Conservation (phyloP, 2,113 vertebrate genomes). For the Cinclus cinclus region DNA sequence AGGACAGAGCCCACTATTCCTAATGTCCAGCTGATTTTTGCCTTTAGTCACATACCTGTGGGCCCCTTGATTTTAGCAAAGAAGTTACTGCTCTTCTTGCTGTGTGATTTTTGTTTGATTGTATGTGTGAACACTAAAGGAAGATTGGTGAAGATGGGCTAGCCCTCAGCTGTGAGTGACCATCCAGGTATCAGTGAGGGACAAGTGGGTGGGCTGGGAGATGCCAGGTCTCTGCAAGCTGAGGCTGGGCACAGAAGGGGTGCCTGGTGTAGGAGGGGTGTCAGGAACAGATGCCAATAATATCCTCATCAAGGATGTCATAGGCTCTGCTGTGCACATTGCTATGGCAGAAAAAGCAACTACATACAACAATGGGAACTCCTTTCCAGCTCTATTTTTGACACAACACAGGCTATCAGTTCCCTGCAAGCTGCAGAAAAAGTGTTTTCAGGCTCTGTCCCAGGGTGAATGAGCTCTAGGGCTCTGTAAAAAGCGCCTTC, state of each 20-base stretch:
- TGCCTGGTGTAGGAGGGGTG: accelerated
- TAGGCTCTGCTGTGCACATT: neutral
- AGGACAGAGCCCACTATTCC: neutral
- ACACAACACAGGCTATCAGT: neutral
- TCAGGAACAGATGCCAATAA: neutral
- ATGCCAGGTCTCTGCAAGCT: neutral
- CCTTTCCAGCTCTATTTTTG: constrained; percentile 1
- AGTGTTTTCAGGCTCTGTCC: neutral
- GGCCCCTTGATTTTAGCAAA: neutral
- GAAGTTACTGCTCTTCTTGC: neutral
- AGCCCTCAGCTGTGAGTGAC: neutral
- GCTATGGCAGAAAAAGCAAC: neutral
- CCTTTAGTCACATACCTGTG: neutral
- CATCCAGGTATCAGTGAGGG: neutral
- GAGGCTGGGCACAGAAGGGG: neutral
- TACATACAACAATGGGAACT: neutral
- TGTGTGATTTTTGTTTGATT: neutral
- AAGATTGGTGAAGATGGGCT: neutral
- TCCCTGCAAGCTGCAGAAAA: neutral
- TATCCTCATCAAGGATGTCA: neutral
- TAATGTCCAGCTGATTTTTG: neutral
- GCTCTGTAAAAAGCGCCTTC: neutral
- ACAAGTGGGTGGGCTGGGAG: neutral
- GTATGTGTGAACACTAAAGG: neutral
- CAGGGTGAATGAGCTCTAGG: neutral